Conservation (phyloP, 92 coral and sea anemone species). For the Siderastrea radians region DNA sequence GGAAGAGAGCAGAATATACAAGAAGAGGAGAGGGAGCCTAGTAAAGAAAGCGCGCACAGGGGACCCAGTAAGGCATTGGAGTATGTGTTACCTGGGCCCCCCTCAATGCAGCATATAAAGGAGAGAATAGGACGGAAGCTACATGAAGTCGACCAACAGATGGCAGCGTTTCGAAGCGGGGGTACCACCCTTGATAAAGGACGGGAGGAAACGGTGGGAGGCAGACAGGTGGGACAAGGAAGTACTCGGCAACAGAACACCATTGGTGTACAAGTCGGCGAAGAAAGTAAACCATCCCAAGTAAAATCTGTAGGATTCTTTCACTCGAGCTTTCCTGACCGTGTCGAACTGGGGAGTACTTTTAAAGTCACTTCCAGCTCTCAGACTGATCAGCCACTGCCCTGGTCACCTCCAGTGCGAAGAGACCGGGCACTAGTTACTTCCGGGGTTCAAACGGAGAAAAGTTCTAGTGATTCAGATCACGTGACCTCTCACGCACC, state of each 20-base stretch:
- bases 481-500: slow-evolving; percentile 61
- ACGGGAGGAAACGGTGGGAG: background rate
- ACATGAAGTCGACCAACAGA: slow-evolving; percentile 30
- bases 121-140: slow-evolving; percentile 34
- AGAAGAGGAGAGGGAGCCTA: no score
- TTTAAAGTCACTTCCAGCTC: slow-evolving; percentile 43
- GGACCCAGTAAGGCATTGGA: background rate
- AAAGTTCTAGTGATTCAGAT: slow-evolving; percentile 2
- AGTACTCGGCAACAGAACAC: slow-evolving; percentile 52
- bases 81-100: slow-evolving; percentile 29
- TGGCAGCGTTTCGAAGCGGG: slow-evolving; percentile 21
- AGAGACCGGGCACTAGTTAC: slow-evolving; percentile 24
- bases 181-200: background rate
- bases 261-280: slow-evolving; percentile 72
- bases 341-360: background rate
- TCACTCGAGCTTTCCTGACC: background rate
- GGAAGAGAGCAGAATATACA: background rate
- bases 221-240: background rate
- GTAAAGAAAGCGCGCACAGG: background rate
- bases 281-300: slow-evolving; percentile 7
- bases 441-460: slow-evolving; percentile 46
- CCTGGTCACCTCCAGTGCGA: background rate
- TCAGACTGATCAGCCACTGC: slow-evolving; percentile 31
- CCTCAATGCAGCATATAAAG: slow-evolving; percentile 29
- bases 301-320: slow-evolving; percentile 3